Evolutionary conservation across 2,113 vertebrate genomes (phyloP).

Genomic region (Nothocercus nigrocapillus): DNA sequence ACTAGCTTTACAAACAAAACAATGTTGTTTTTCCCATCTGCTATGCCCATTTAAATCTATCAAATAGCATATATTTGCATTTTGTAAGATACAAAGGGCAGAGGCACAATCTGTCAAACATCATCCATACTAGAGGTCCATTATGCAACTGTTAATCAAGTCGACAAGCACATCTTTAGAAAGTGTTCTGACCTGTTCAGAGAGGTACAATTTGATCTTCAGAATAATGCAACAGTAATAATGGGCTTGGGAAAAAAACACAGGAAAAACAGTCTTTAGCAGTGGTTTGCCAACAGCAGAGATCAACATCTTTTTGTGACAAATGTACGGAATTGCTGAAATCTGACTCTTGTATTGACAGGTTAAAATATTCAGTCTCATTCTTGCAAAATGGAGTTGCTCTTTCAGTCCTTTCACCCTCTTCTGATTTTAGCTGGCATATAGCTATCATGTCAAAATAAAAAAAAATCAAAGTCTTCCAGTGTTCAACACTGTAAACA

Average conservation of each 20-base stretch:
- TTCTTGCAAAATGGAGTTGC: not conserved
- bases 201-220: not conserved
- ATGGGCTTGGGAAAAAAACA: not conserved
- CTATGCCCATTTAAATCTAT: not conserved
- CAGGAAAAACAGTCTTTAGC: not conserved
- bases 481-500: not conserved
- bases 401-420: not conserved
- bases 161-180: not conserved
- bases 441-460: not conserved
- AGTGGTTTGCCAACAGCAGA: not conserved
- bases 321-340: not conserved
- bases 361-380: not conserved
- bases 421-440: not conserved
- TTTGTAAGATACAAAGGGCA: not conserved
- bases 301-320: not conserved
- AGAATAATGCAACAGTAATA: not conserved
- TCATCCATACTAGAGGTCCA: not conserved
- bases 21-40: not conserved
- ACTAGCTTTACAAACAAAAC: not conserved
- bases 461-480: not conserved
- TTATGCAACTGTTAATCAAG: not conserved
- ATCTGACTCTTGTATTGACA: not conserved
- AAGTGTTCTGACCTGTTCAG: not conserved
- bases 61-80: not conserved
- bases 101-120: not conserved